Percentiles rank a stretch among this genome's conserved stretches.
Evolutionary conservation across 2,888 invertebrate species (phyloP).

Genomic region (Amblyteles armatorius): DNA sequence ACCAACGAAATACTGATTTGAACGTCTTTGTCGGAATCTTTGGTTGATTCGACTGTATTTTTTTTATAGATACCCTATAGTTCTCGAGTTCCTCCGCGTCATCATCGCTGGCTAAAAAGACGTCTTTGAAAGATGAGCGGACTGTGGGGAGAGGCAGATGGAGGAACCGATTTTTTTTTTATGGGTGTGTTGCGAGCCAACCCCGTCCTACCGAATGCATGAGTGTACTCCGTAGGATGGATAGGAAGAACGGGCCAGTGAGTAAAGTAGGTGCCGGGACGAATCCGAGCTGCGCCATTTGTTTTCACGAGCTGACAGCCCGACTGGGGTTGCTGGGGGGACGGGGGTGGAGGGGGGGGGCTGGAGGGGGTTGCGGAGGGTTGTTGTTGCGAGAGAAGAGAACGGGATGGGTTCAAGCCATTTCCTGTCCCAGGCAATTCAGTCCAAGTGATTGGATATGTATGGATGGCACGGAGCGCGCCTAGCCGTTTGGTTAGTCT

Average conservation of each 20-base stretch:
- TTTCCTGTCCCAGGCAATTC: conserved; percentile 79
- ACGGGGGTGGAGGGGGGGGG: neutral
- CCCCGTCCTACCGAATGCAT: conserved; percentile 12
- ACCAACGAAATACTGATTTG: too few relatives aligned
- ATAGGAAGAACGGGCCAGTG: conserved; percentile 26
- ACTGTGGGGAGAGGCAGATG: neutral
- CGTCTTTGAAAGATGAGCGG: conserved; percentile 43
- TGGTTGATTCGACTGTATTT: too few relatives aligned
- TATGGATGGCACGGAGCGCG: conserved; percentile 58
- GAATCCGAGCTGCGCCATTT: conserved; percentile 72
- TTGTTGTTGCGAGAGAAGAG: conserved; percentile 41
- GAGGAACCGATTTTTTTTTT: conserved; percentile 20
- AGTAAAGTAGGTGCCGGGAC: conserved; percentile 67
- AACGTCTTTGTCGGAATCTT: too few relatives aligned
- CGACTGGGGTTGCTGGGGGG: conserved; percentile 14
- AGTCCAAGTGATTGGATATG: conserved; percentile 81
- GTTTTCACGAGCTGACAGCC: conserved; percentile 73
- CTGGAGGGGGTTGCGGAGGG: neutral
- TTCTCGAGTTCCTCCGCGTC: neutral
- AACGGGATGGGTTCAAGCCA: conserved; percentile 70
- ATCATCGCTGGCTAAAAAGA: conserved; percentile 30
- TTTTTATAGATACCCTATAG: too few relatives aligned
- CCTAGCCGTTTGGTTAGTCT: conserved; percentile 57
- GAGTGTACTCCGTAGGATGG: conserved; percentile 15
- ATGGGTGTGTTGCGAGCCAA: conserved; percentile 46